phyloP scores from a whole-genome alignment of 2,797 vertebrate species.

The Acridotheres tristis region DNA sequence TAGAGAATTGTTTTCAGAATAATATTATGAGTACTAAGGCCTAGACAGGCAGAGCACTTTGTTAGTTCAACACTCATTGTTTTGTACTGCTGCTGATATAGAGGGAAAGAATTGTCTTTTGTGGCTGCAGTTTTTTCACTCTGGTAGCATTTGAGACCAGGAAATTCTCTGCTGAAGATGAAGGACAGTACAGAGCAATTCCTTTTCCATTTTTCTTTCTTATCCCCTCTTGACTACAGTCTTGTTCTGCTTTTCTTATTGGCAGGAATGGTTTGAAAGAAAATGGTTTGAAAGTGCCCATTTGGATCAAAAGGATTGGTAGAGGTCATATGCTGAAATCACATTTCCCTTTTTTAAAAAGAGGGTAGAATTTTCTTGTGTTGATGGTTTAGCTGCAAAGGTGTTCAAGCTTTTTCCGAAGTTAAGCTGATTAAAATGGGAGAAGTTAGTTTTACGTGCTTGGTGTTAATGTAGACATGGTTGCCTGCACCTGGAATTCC shows the following conservation, averaged over 20 bases:
- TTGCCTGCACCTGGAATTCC: not conserved
- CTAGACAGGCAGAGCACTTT: not conserved
- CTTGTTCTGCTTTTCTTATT: not conserved
- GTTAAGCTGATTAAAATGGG: not conserved
- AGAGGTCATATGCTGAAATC: not conserved
- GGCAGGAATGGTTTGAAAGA: not conserved
- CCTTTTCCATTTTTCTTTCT: not conserved
- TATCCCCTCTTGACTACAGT: not conserved
- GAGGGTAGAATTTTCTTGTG: not conserved
- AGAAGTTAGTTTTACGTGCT: not conserved
- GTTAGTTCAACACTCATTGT: not conserved
- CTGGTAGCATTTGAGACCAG: not conserved
- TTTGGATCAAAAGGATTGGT: not conserved
- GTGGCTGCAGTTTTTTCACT: not conserved
- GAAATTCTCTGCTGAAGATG: not conserved
- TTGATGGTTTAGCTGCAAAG: not conserved
- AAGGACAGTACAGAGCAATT: not conserved
- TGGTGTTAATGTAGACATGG: not conserved
- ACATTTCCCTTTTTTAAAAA: not conserved
- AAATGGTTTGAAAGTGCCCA: not conserved
- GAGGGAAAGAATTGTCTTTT: not conserved
- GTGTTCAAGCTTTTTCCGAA: not conserved
- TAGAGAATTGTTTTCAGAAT: not conserved
- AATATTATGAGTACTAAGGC: not conserved
- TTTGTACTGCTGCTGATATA: not conserved